Evolutionary conservation across 37 sponge, comb jelly and placozoan species (phyloP).

Genomic region (Petrosia ficiformis): DNA sequence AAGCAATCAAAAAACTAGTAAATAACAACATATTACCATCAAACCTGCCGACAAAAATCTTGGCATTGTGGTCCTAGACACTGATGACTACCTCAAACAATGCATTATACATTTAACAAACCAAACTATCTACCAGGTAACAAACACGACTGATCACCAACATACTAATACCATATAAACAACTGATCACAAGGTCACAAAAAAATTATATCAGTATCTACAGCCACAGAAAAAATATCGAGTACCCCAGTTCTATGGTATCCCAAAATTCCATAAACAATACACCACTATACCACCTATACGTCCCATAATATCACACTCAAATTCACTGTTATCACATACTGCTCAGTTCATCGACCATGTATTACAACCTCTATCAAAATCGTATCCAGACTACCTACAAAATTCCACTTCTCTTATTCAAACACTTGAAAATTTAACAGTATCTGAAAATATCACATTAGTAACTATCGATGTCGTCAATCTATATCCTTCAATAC

Average conservation of each 20-base stretch:
- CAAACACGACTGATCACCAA: not conserved
- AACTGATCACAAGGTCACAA: not conserved
- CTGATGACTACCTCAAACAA: conserved; percentile 2
- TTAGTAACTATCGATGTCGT: not conserved
- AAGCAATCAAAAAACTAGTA: too few relatives aligned
- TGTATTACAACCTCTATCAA: conserved; percentile 16
- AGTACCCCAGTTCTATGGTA: conserved; percentile 7
- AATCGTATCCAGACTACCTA: conserved; percentile 20
- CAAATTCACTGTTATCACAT: conserved; percentile 1
- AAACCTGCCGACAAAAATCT: conserved; percentile 23
- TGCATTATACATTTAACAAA: not conserved
- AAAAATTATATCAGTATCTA: not conserved
- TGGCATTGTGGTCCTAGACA: conserved; percentile 10
- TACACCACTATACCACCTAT: conserved; percentile 8
- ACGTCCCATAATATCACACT: conserved; percentile 12
- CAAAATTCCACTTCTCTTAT: conserved; percentile 7
- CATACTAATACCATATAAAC: not conserved
- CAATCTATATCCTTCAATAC: conserved; percentile 14
- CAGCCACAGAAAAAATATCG: not conserved
- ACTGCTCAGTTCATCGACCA: conserved; percentile 24
- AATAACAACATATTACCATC: too few relatives aligned
- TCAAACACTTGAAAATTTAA: not conserved
- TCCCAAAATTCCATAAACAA: conserved; percentile 25
- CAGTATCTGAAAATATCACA: not conserved
- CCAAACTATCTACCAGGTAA: not conserved